Percentiles rank a stretch among this genome's conserved stretches.
Conservation (phyloP, 2,113 vertebrate genomes). For the Chaetodon trifascialis region DNA sequence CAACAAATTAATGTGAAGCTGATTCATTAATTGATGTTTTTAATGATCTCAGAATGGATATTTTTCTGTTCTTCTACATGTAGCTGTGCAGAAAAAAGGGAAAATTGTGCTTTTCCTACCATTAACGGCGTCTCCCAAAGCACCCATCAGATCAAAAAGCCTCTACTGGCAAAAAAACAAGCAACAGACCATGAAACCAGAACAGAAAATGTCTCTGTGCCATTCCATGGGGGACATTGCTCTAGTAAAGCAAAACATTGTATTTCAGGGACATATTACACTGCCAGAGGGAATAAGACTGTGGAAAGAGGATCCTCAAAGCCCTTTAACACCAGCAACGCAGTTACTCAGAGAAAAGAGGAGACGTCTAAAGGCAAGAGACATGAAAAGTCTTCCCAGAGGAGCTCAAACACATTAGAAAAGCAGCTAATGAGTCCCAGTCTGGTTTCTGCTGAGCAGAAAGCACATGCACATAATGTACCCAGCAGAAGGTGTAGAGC, state of each 20-base stretch:
- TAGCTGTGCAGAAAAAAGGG: slow-evolving; percentile 38
- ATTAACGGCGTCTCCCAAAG: slow-evolving; percentile 40
- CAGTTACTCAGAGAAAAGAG: slow-evolving; percentile 17
- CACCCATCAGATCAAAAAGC: slow-evolving; percentile 58
- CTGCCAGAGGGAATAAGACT: slow-evolving; percentile 11
- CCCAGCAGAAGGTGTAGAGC: neutral
- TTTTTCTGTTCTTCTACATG: slow-evolving; percentile 26
- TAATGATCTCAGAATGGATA: neutral
- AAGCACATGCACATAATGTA: neutral
- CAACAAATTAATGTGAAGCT: neutral
- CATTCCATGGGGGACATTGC: neutral
- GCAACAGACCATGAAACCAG: slow-evolving; percentile 36
- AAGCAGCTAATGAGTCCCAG: slow-evolving; percentile 18
- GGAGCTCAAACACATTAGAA: slow-evolving; percentile 19
- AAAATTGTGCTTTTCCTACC: neutral
- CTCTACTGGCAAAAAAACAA: slow-evolving; percentile 35
- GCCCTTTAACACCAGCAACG: neutral
- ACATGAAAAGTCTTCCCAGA: slow-evolving; percentile 20
- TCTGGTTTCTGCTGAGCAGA: slow-evolving; percentile 24
- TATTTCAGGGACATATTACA: slow-evolving; percentile 20
- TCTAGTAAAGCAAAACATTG: slow-evolving; percentile 26
- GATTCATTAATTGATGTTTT: neutral
- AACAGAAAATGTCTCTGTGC: neutral
- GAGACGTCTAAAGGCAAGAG: slow-evolving; percentile 5
- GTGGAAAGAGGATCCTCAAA: slow-evolving; percentile 15